Base-by-base conservation (phyloP, 2,797 vertebrate species). In the Leptoclinus maculatus region DNA sequence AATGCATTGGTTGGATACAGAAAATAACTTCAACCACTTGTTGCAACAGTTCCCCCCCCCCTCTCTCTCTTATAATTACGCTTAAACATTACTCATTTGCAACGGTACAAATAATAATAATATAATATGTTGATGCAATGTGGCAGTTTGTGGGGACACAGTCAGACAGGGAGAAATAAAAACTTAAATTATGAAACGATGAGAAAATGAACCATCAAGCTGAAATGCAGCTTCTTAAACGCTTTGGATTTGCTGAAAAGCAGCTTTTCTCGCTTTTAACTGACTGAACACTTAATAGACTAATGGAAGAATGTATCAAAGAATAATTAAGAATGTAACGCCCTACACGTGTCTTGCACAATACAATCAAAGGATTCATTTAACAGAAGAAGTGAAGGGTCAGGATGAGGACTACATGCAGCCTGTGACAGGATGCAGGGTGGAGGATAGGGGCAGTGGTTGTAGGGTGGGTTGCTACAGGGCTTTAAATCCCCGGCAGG, bases 401-500 rank as follows among this genome's bases (percentile, higher is more conserved):
- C 19, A 41, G 63, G 64, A 21, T 2, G 47, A 41, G 60, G 62
- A 21, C 25, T 51, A 63, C 34, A 7, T 58, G 64, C 54, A 23
- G 60, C 32, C 49, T 64, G 57, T 25, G 56, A 16, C 41, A 57
- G 59, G 75, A 62, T 16, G 56, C 8, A 69, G 62, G 38, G 7
- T 9, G n/a, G 27, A 72, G 12, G 57, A 41, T 1, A 47, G 36
- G 39, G 29, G 38, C n/a, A 8, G 36, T 7, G 13, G 70, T 0
- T 56, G 53, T 23, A 9, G 19, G 74, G 39, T 32, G 67, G 47
- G 34, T 41, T 47, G 53, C 78, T 74, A 23, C 70, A 71, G 53
- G 65, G 66, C 47, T 88, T 80, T 83, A 92, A 93, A 91, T 87
- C 92, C 84, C 10, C 23, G 80, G 81, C 83, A 85, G 83, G 82